Evolutionary conservation across 2,888 invertebrate species (phyloP).

Genomic region (Ecliptopera silaceata): DNA sequence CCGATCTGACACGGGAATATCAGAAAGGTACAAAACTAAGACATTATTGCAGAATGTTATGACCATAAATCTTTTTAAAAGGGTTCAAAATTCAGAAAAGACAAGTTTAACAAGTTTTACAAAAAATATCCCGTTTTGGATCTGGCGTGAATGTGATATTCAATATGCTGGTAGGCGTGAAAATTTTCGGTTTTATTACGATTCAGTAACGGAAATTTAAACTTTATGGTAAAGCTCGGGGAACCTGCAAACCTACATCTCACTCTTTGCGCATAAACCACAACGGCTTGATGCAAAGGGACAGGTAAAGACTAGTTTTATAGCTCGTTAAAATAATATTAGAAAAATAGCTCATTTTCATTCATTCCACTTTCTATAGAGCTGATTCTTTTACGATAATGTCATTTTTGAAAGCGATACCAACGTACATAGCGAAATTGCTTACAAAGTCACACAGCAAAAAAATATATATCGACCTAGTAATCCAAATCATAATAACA

Average conservation of each 20-base stretch:
- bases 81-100: constrained; percentile 24
- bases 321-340: no score
- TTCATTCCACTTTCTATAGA: no score
- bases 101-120: constrained; percentile 23
- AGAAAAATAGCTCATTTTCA: no score
- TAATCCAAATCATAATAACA: not conserved
- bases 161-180: not conserved
- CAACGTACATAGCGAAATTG: not conserved
- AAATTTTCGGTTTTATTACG: not conserved
- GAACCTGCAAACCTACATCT: no score
- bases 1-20: constrained; percentile 15
- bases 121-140: constrained; percentile 21
- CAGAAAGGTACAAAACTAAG: constrained; percentile 11
- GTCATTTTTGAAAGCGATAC: not conserved
- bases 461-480: no score
- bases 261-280: no score
- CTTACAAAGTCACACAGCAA: no score
- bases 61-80: constrained; percentile 11
- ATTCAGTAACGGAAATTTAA: no score
- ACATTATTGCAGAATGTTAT: constrained; percentile 4
- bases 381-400: no score
- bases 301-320: no score
- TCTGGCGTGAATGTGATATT: not conserved
- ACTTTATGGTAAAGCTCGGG: no score
- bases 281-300: no score